Base-by-base conservation (phyloP, 2,113 vertebrate genomes). In the Todiramphus saurophagus region DNA sequence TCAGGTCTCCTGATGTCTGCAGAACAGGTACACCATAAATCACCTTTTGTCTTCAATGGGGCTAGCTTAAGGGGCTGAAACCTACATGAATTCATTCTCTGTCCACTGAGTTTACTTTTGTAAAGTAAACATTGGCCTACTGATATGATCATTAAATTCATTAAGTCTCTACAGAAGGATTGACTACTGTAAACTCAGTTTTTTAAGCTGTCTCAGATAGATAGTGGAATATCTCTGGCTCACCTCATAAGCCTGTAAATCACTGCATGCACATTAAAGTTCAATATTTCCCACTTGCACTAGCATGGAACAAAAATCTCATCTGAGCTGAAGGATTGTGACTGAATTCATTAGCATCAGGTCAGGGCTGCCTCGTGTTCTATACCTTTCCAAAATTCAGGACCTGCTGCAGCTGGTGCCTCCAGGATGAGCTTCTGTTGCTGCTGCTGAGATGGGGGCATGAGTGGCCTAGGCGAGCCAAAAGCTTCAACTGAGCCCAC, bases 201-300 rank as follows among this genome's bases (percentile, higher is more conserved):
- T 93, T 93, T 89, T 93, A 70, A 73, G 24, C 62, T 87, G 58
- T 78, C 56, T 92, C 35, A 81, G 39, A 56, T n/a, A 93, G 59
- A 60, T 58, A 66, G 69, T 56, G 59, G 67, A 41, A 63, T 89
- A 85, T 62, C 69, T 93, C 84, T 59, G 16, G 70, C 84, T 84
- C 73, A 58, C 44, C 62, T 83, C 2, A 4, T 59, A 33, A 84
- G 43, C 15, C 60, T 91, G 80, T 75, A 86, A 82, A 11, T 95
- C 86, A 76, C 51, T 37, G 31, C 39, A 37, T 2, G 4, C 35
- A 48, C 56, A 33, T 67, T 64, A 30, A 69, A 84, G 86, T 91
- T 91, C 70, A 75, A 21, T 21, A 23, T 92, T 90, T 90, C 74
- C 50, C 77, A 72, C 48, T 95, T 20, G 5, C 31, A 89, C 19